These are phyloP conservation scores for Lophotriccus pileatus DNA, from an alignment of 2,797 vertebrate species.

Conservation along the genomic window DNA sequence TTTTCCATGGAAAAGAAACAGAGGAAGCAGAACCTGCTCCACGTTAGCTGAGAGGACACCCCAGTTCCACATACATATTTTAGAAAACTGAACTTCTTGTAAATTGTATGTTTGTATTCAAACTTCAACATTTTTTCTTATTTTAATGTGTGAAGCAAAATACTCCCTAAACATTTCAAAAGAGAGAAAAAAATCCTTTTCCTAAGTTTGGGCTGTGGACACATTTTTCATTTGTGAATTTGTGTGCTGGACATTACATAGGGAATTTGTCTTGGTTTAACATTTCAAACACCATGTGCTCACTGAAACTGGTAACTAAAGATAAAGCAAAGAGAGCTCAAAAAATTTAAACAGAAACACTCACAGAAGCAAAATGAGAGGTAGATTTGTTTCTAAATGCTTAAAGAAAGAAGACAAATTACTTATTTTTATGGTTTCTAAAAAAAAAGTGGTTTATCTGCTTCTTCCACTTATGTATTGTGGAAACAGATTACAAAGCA, in stretches of 20 bases:
- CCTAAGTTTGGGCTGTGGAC: background rate
- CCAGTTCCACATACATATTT: background rate
- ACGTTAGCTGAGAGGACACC: background rate
- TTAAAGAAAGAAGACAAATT: background rate
- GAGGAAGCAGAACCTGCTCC: background rate
- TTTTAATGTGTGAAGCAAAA: background rate
- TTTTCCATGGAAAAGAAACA: background rate
- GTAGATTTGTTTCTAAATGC: background rate
- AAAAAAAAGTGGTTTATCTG: background rate
- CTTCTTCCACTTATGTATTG: background rate
- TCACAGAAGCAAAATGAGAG: background rate
- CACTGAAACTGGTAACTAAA: background rate
- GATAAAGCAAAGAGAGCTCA: background rate
- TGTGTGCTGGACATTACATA: background rate
- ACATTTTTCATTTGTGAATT: background rate
- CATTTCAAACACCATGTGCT: background rate
- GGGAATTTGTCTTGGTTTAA: background rate
- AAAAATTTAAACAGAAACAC: background rate
- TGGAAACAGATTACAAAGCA: background rate
- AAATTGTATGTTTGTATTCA: background rate
- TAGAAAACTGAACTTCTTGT: background rate
- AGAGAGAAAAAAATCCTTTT: background rate
- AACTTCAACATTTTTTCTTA: background rate
- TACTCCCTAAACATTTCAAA: background rate
- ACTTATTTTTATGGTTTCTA: background rate